Evolutionary conservation across 2,797 vertebrate species (phyloP).

Genomic region (Sarcophilus harrisii): DNA sequence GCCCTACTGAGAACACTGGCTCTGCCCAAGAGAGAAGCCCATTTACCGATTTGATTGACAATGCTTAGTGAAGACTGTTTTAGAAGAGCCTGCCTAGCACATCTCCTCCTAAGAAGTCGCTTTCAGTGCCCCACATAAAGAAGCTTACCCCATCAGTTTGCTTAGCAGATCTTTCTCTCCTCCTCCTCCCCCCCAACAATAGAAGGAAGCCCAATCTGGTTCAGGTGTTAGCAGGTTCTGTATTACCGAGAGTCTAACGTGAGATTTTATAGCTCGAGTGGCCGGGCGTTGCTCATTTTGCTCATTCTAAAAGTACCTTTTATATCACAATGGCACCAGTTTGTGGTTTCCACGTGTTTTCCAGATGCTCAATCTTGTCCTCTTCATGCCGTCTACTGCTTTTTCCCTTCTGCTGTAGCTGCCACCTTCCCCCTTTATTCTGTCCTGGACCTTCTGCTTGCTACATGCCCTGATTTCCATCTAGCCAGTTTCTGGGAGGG

Average conservation of each 20-base stretch:
- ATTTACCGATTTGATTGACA: neutral
- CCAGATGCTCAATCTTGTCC: neutral
- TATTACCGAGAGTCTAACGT: neutral
- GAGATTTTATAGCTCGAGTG: neutral
- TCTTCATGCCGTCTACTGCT: neutral
- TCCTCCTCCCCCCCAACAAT: neutral
- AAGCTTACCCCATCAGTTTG: neutral
- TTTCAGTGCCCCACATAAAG: neutral
- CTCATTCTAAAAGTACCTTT: neutral
- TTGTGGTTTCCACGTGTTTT: neutral
- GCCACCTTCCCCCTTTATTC: neutral
- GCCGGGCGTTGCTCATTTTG: neutral
- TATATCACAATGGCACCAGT: neutral
- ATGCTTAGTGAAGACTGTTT: neutral
- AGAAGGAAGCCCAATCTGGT: neutral
- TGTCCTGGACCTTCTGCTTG: neutral
- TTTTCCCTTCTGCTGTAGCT: neutral
- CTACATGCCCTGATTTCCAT: neutral
- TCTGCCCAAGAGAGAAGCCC: neutral
- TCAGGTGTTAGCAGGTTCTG: neutral
- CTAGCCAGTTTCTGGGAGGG: neutral
- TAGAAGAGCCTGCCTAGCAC: neutral
- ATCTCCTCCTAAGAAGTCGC: no score
- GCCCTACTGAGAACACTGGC: neutral
- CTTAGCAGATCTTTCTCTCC: neutral